phyloP scores from a whole-genome alignment of 1,140 invertebrate genomes.

The Plodia interpunctella region DNA sequence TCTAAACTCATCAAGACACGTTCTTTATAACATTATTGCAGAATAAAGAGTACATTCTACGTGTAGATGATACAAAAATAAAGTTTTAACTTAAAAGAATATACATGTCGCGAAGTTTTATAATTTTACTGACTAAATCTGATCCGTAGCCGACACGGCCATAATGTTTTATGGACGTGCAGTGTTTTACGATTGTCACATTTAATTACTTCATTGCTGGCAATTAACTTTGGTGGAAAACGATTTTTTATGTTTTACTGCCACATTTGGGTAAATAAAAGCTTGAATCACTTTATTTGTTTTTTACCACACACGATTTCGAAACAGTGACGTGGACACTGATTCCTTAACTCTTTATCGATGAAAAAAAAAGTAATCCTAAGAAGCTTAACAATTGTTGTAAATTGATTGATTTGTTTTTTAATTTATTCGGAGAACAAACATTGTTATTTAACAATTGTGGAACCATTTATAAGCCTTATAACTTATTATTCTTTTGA shows the following conservation, averaged over 20 bases:
- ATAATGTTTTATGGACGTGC: constrained; percentile 64
- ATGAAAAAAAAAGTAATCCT: neutral
- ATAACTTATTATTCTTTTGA: too few species aligned
- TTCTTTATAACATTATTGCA: too few species aligned
- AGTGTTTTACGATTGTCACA: constrained; percentile 74
- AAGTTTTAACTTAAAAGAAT: too few species aligned
- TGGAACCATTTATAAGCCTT: too few species aligned
- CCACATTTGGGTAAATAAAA: constrained; percentile 72
- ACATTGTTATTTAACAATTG: too few species aligned
- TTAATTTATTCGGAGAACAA: too few species aligned
- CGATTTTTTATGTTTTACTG: constrained; percentile 71
- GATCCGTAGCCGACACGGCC: constrained; percentile 36
- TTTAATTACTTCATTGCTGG: constrained; percentile 75
- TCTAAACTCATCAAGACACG: too few species aligned
- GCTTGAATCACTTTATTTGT: constrained; percentile 52
- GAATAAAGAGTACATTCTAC: too few species aligned
- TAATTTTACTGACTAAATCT: constrained; percentile 26
- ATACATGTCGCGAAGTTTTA: constrained; percentile 14
- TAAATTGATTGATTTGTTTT: too few species aligned
- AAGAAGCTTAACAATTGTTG: too few species aligned
- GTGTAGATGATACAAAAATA: too few species aligned
- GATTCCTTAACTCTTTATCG: constrained; percentile 17
- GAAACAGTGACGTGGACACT: constrained; percentile 36
- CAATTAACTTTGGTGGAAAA: constrained; percentile 73
- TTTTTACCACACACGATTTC: constrained; percentile 73